Evolutionary conservation across 2,797 vertebrate genomes (phyloP).

Genomic region (Stomatorhinus walkeri): DNA sequence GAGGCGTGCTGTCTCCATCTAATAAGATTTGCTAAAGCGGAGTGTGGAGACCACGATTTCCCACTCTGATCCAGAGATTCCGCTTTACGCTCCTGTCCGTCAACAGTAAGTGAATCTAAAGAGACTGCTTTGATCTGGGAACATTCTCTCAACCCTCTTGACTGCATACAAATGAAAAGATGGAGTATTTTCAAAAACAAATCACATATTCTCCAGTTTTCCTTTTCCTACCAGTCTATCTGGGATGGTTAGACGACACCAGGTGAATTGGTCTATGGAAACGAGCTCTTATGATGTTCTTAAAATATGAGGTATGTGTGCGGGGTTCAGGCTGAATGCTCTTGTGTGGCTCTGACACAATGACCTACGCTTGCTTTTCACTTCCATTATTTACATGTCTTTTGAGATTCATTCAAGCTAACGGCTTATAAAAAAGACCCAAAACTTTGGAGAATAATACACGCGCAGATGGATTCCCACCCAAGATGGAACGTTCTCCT

Average conservation of each 20-base stretch:
- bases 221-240: slow-evolving; percentile 39
- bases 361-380: not conserved
- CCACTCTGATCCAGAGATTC: slow-evolving; percentile 40
- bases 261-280: slow-evolving; percentile 14
- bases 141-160: slow-evolving; percentile 55
- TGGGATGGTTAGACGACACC: slow-evolving; percentile 36
- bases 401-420: not conserved
- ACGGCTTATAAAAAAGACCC: not conserved
- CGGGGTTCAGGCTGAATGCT: not conserved
- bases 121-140: slow-evolving; percentile 62
- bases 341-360: not conserved
- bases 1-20: slow-evolving; percentile 53
- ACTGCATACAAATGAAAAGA: slow-evolving; percentile 58
- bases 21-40: slow-evolving; percentile 53
- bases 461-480: not conserved
- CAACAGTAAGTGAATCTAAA: slow-evolving; percentile 56
- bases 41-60: slow-evolving; percentile 51
- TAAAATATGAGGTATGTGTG: not conserved
- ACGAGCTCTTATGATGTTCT: not conserved
- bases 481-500: not conserved
- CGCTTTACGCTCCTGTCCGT: slow-evolving; percentile 44
- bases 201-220: slow-evolving; percentile 43
- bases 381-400: not conserved
- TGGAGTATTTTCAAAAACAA: slow-evolving; percentile 61
- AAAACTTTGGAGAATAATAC: not conserved